Conservation (phyloP, 2,113 vertebrate species). For the Cryptotis parvus region DNA sequence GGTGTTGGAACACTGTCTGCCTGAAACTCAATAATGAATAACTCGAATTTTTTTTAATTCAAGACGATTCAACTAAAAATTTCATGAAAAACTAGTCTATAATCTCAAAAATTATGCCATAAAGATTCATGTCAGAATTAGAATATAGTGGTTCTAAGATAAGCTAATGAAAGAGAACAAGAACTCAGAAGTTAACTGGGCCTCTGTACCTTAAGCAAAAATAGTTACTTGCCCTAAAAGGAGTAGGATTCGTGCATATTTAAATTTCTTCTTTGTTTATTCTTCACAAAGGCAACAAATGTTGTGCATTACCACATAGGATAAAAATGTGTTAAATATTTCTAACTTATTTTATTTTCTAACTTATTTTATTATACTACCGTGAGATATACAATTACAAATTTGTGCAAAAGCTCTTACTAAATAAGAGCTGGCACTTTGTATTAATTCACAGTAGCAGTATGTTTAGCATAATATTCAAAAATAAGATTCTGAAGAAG, state of each 20-base stretch:
- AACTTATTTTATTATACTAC: constrained; percentile 6
- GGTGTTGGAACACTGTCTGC: too few species aligned
- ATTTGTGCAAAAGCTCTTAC: neutral
- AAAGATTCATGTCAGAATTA: constrained; percentile 29
- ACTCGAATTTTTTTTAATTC: too few species aligned
- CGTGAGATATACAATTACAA: too few species aligned
- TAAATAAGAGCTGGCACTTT: neutral
- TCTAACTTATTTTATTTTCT: constrained; percentile 39
- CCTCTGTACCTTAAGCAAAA: constrained; percentile 27
- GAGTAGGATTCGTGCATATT: neutral
- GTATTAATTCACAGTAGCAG: neutral
- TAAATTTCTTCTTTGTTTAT: neutral
- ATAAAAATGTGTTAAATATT: neutral
- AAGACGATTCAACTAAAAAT: neutral
- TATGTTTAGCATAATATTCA: too few species aligned
- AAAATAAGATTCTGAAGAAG: neutral
- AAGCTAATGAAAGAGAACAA: constrained; percentile 2
- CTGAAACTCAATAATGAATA: too few species aligned
- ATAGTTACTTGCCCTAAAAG: constrained; percentile 11
- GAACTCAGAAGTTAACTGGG: neutral
- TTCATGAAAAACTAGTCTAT: neutral
- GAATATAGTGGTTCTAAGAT: neutral
- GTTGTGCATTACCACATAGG: neutral
- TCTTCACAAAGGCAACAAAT: neutral
- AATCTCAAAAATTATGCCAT: neutral